Conservation (phyloP, 64 coral and sea anemone species). For the Actinia equina region DNA sequence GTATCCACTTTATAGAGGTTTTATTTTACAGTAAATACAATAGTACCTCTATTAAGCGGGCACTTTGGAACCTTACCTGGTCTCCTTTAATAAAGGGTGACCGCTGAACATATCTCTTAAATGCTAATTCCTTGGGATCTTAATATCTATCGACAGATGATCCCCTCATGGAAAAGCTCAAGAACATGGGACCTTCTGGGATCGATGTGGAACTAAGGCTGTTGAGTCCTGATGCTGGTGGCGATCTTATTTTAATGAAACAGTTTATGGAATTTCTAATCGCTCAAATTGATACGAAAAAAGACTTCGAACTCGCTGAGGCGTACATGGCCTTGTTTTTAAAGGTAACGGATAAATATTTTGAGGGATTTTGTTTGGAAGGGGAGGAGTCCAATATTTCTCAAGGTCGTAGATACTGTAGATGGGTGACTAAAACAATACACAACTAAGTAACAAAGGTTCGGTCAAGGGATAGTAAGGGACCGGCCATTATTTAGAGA, state of each 20-base stretch:
- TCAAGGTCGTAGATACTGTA: too few species aligned
- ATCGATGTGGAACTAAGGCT: conserved; percentile 81
- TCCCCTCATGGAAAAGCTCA: conserved; percentile 48
- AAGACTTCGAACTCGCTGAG: conserved; percentile 90
- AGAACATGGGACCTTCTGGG: conserved; percentile 79
- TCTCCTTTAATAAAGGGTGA: too few species aligned
- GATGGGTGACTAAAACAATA: too few species aligned
- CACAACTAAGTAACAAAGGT: too few species aligned
- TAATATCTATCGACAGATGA: conserved; percentile 45
- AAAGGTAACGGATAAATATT: conserved; percentile 52
- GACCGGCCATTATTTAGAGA: too few species aligned
- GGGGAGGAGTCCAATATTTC: too few species aligned
- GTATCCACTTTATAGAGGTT: too few species aligned
- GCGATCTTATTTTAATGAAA: conserved; percentile 66
- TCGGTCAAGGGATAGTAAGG: too few species aligned
- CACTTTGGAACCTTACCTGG: too few species aligned
- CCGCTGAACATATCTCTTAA: not conserved
- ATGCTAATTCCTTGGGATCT: not conserved
- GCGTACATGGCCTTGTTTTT: conserved; percentile 83
- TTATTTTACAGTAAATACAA: too few species aligned
- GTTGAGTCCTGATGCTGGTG: conserved; percentile 73
- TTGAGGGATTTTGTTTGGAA: not conserved
- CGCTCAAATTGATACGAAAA: conserved; percentile 48
- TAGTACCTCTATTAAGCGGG: too few species aligned
- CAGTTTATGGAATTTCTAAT: conserved; percentile 88